These are phyloP conservation scores for Sebastes minor DNA, from an alignment of 2,797 vertebrate genomes.

Conservation along the genomic window DNA sequence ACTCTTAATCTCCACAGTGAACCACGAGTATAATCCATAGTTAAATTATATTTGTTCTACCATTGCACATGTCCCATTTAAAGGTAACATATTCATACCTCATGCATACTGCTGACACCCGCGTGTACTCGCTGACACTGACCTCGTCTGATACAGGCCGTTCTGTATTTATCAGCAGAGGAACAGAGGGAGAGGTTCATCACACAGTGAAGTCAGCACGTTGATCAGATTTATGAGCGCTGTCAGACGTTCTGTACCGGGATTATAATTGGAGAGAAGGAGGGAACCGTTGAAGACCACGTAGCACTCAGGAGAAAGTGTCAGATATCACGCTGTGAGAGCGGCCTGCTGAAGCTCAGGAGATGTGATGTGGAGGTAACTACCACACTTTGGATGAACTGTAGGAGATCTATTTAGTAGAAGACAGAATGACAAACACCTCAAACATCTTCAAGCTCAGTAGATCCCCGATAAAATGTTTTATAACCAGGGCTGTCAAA, in stretches of 20 bases:
- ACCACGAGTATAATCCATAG: neutral
- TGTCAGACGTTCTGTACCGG: conserved; percentile 5
- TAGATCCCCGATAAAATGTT: neutral
- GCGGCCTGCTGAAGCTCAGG: neutral
- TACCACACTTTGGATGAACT: neutral
- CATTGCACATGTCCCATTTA: neutral
- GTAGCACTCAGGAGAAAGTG: conserved; percentile 7
- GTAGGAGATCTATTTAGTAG: neutral
- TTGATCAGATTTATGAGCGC: conserved; percentile 27
- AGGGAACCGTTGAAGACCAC: neutral
- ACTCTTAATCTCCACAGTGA: neutral
- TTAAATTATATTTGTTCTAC: neutral
- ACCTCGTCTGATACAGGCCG: neutral
- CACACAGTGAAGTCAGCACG: conserved; percentile 6
- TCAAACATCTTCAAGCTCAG: neutral
- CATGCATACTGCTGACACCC: neutral
- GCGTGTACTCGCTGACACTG: neutral
- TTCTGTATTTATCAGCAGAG: conserved; percentile 9
- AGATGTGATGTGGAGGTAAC: neutral
- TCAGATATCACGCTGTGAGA: neutral
- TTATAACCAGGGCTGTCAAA: too few relatives aligned
- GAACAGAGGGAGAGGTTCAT: neutral
- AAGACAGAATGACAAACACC: neutral
- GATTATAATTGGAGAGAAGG: conserved; percentile 11
- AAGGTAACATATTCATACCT: neutral